Conservation (phyloP, 2,113 vertebrate genomes). For the Oryctolagus cuniculus region DNA sequence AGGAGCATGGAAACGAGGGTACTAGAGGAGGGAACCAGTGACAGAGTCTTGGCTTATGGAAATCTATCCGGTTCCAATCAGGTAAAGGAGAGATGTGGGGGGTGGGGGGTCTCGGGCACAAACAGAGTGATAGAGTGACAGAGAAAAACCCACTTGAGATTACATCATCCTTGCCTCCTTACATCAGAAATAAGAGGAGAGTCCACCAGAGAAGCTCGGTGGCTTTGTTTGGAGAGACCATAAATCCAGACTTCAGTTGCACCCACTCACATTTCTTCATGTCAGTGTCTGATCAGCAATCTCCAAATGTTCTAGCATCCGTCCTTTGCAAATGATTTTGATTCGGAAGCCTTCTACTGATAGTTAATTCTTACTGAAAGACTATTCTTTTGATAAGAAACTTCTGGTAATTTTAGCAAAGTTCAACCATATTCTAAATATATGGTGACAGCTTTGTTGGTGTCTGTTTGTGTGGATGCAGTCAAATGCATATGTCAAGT, state of each 20-base stretch:
- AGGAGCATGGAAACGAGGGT: background rate
- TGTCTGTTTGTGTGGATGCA: background rate
- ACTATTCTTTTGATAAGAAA: slow-evolving; percentile 66
- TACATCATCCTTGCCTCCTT: slow-evolving; percentile 66
- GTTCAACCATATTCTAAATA: slow-evolving; percentile 51
- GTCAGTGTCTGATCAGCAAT: slow-evolving; percentile 82
- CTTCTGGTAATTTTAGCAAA: slow-evolving; percentile 58
- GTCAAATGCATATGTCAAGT: background rate
- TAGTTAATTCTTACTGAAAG: slow-evolving; percentile 81
- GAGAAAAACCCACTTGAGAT: slow-evolving; percentile 67
- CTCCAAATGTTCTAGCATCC: slow-evolving; percentile 82
- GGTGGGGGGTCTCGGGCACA: slow-evolving; percentile 57
- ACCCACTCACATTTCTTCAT: slow-evolving; percentile 79
- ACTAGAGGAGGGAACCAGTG: background rate
- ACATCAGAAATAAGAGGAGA: slow-evolving; percentile 76
- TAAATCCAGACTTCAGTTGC: slow-evolving; percentile 82
- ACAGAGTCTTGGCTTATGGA: background rate
- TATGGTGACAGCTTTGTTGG: slow-evolving; percentile 51
- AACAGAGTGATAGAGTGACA: slow-evolving; percentile 37
- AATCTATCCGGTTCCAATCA: background rate
- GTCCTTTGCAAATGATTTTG: slow-evolving; percentile 80
- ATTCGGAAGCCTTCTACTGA: slow-evolving; percentile 78
- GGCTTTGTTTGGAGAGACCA: slow-evolving; percentile 81
- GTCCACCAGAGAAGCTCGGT: slow-evolving; percentile 68
- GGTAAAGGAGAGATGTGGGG: slow-evolving; percentile 29